Evolutionary conservation across 2,797 vertebrate species (phyloP), one percentile per base, ranked within the genome.

Genomic region (Aeoliscus strigatus): DNA sequence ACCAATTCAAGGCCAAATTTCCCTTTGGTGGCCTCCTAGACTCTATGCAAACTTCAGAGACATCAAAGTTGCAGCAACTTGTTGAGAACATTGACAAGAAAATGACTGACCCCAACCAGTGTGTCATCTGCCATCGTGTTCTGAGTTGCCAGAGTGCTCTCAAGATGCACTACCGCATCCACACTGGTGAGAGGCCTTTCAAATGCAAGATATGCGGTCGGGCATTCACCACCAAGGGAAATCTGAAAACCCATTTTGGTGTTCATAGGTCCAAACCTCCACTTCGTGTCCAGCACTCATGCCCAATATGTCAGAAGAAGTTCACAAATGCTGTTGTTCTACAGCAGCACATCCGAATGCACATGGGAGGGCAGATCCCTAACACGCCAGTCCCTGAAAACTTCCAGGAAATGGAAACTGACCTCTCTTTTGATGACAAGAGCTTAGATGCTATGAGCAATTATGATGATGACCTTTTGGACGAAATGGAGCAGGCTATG

Each of bases 21-120:
- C 96, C 95, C 4, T 99, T 99, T 2, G 95, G 96, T 11, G 96
- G 96, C 71, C 94, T 99, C 63, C 87, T 98, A 27, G 96, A 99
- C 87, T 98, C 96, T 88, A 98, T 98, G 96, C 96, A 97, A 91
- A 99, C 96, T 0, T 99, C 96, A 40, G 96, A 99, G 85, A 99
- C 96, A 72, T 99, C 96, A 59, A 99, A 99, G 75, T 83, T 99
- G 41, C 96, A 99, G 85, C 95, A 99, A 78, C 83, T 99, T 53
- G 96, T 99, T 39, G 96, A 99, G 82, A 99, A 98, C 78, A 99
- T 99, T 59, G 96, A 99, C 83, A 98, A 97, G 85, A 99, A 98
- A 83, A 96, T 98, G 94, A 93, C 94, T 1, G 96, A 99, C 75
- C 96, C 96, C 11, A 99, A 99, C 88, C 96, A 99, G 63, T 99